These are phyloP conservation scores for Onychorhynchus coronatus DNA, from an alignment of 2,113 vertebrate species.

Conservation along the genomic window DNA sequence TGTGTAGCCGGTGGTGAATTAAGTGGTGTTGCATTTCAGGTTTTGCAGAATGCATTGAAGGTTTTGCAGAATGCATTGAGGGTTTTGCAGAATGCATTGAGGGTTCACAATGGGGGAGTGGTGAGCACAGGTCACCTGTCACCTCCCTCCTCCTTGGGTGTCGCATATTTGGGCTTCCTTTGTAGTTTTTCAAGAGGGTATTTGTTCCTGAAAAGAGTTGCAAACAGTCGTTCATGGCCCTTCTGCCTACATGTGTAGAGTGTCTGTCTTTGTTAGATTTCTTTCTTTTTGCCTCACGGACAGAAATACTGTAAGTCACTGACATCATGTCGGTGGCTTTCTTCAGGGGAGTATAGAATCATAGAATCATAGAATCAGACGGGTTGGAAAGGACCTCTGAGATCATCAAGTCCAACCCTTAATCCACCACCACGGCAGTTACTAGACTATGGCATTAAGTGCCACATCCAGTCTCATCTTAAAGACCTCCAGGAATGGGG, in stretches of 20 bases:
- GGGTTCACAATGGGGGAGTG: not conserved
- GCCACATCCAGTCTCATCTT: too few relatives aligned
- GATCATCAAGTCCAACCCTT: too few relatives aligned
- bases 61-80: not conserved
- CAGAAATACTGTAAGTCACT: not conserved
- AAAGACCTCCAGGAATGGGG: too few relatives aligned
- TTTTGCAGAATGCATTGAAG: not conserved
- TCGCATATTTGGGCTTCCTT: not conserved
- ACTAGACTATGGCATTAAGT: too few relatives aligned
- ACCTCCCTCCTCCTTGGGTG: not conserved
- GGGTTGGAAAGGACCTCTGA: too few relatives aligned
- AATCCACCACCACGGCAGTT: too few relatives aligned
- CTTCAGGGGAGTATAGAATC: not conserved
- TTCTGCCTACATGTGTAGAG: not conserved
- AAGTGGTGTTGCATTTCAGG: not conserved
- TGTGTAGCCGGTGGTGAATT: not conserved
- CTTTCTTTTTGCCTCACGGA: not conserved
- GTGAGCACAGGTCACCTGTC: not conserved
- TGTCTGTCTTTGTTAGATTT: not conserved
- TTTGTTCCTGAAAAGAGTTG: not conserved
- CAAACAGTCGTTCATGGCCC: rapidly evolving
- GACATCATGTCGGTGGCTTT: not conserved
- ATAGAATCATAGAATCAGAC: too few relatives aligned
- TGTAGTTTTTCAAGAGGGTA: not conserved
- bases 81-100: not conserved